phyloP scores from a whole-genome alignment of 1,140 invertebrate species.

The Drosophila teissieri region DNA sequence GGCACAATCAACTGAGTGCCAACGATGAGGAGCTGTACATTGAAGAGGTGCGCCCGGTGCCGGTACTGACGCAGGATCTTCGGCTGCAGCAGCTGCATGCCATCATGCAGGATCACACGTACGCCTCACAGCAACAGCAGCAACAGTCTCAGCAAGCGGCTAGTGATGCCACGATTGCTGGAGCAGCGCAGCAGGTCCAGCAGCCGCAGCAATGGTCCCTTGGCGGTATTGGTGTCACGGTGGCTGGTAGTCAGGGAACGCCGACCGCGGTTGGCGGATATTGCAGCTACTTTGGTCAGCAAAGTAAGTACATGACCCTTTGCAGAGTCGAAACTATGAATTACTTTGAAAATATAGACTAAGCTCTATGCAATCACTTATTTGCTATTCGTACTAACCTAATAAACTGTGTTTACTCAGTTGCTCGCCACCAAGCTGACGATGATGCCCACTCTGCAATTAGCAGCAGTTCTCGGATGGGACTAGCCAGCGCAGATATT shows the following conservation, averaged over 20 bases:
- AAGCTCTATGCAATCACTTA: not conserved
- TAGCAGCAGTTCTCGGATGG: slow-evolving; percentile 85
- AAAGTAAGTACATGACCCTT: slow-evolving; percentile 55
- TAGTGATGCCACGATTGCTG: slow-evolving; percentile 7
- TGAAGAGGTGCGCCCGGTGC: slow-evolving; percentile 83
- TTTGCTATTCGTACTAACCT: not conserved
- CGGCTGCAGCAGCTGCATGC: slow-evolving; percentile 85
- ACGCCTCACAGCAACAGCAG: slow-evolving; percentile 87
- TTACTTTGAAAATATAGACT: too few relatives aligned
- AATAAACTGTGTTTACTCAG: slow-evolving; percentile 30
- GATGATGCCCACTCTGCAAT: slow-evolving; percentile 89
- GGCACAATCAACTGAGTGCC: slow-evolving; percentile 42
- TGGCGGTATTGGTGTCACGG: slow-evolving; percentile 75
- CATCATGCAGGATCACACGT: slow-evolving; percentile 93
- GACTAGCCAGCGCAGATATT: slow-evolving; percentile 86
- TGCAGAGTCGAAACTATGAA: too few relatives aligned
- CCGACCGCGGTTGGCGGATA: slow-evolving; percentile 32
- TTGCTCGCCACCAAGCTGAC: slow-evolving; percentile 80
- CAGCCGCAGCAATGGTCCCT: slow-evolving; percentile 75
- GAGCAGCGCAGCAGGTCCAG: slow-evolving; percentile 44
- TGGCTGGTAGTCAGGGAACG: slow-evolving; percentile 31
- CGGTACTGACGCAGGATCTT: slow-evolving; percentile 85
- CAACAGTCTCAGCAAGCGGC: slow-evolving; percentile 73
- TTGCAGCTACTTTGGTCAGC: slow-evolving; percentile 60
- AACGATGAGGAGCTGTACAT: slow-evolving; percentile 81